Conservation (phyloP, 2,888 invertebrate genomes). For the Diarsia rubi region DNA sequence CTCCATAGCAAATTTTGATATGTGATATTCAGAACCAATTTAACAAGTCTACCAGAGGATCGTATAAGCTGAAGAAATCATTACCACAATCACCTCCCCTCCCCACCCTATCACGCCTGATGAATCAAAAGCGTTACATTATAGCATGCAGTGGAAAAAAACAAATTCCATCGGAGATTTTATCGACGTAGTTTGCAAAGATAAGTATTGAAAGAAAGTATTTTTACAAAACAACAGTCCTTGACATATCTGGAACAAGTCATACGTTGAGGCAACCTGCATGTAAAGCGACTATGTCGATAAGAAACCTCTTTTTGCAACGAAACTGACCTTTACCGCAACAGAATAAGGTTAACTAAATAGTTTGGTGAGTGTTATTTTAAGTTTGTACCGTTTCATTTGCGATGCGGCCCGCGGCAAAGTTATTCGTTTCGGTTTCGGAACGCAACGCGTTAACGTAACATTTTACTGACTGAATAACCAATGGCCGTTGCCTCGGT, state of each 20-base stretch:
- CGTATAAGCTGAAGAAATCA: background rate
- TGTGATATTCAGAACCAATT: too few relatives aligned
- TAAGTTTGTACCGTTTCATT: slow-evolving; percentile 73
- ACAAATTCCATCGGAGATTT: slow-evolving; percentile 50
- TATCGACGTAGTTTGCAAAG: slow-evolving; percentile 62
- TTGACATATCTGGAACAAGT: slow-evolving; percentile 86
- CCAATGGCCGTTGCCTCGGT: slow-evolving; percentile 77
- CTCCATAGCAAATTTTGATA: too few relatives aligned
- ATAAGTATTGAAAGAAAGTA: slow-evolving; percentile 81
- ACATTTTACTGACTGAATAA: slow-evolving; percentile 82
- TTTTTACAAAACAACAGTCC: slow-evolving; percentile 83
- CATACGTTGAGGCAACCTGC: slow-evolving; percentile 78
- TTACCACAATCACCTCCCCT: background rate
- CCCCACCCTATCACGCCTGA: background rate
- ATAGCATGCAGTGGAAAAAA: slow-evolving; percentile 51
- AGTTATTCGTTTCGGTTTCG: slow-evolving; percentile 82
- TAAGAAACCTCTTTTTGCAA: slow-evolving; percentile 44
- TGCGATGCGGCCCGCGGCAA: slow-evolving; percentile 82
- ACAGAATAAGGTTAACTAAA: slow-evolving; percentile 60
- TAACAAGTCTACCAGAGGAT: background rate
- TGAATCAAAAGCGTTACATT: slow-evolving; percentile 27
- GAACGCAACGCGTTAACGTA: slow-evolving; percentile 78
- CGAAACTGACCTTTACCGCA: slow-evolving; percentile 55
- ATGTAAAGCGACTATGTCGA: slow-evolving; percentile 63
- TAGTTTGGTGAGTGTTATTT: slow-evolving; percentile 34